These are phyloP conservation scores for Cheiracanthium punctorium DNA, from an alignment of 2,888 invertebrate genomes.

Conservation along the genomic window DNA sequence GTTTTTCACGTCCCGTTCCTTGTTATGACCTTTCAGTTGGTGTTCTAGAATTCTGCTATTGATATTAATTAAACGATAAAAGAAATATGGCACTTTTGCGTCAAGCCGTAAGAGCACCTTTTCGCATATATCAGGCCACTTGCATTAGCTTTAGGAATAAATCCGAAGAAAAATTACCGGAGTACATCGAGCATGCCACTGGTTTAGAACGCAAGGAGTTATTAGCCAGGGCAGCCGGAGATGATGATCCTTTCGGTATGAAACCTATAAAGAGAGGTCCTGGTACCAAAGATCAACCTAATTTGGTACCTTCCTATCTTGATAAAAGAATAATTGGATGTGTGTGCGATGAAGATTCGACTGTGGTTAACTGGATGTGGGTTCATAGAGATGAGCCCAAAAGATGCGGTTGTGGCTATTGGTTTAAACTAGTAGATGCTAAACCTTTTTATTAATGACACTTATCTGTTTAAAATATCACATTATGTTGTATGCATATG, in stretches of 20 bases:
- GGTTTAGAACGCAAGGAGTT: slow-evolving; percentile 94
- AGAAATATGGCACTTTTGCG: slow-evolving; percentile 45
- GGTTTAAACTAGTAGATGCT: slow-evolving; percentile 89
- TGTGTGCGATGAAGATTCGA: slow-evolving; percentile 95
- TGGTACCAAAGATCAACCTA: slow-evolving; percentile 90
- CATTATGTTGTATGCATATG: too few relatives aligned
- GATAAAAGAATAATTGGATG: slow-evolving; percentile 94
- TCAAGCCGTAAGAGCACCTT: slow-evolving; percentile 14
- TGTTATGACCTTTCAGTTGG: too few relatives aligned
- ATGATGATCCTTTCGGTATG: slow-evolving; percentile 83
- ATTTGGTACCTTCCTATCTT: slow-evolving; percentile 91
- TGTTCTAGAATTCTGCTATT: too few relatives aligned
- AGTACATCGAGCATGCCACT: slow-evolving; percentile 92
- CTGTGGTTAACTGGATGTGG: slow-evolving; percentile 95
- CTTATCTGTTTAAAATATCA: too few relatives aligned
- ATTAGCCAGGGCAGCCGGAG: slow-evolving; percentile 88
- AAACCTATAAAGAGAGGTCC: slow-evolving; percentile 86
- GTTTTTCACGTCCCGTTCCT: too few relatives aligned
- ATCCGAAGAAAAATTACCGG: slow-evolving; percentile 80
- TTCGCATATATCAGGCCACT: slow-evolving; percentile 46
- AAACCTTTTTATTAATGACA: slow-evolving; percentile 48
- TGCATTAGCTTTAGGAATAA: slow-evolving; percentile 41
- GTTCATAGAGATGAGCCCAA: slow-evolving; percentile 91
- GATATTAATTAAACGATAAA: too few relatives aligned
- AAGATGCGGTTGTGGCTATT: slow-evolving; percentile 96